Evolutionary conservation across 1,140 invertebrate genomes (phyloP), one percentile per base, ranked within the genome.

Genomic region (Meteorus sp.): DNA sequence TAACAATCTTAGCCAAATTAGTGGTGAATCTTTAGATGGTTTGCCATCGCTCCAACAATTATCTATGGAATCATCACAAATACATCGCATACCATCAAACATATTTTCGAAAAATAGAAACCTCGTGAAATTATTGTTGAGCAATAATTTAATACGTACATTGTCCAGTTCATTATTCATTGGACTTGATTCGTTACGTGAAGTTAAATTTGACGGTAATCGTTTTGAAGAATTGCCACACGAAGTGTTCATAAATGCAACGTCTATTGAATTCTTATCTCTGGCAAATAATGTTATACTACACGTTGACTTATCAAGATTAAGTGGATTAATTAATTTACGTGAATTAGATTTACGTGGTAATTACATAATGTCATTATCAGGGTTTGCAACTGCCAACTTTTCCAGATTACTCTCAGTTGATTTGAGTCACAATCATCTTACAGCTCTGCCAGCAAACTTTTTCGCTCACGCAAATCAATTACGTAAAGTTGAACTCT

Each of bases 81-180:
- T 94, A 71, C 51, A 71, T 67, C 78, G 80, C 25, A 76, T 93
- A 56, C 89, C 89, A 0, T 78, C 84, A 4, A 82, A 85, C 44
- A 83, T 89, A 11, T 92, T 95, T 65, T 81, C 84, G 3, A 88
- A 89, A 63, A 91, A 91, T 70, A 88, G 89, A 59, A 90, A 91
- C 68, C 76, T 93, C 1, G 78, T 85, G 0, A 83, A 85, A 60
- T 79, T 94, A 23, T 84, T 89, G 70, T 75, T 94, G n/a, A 85
- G 86, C 39, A 81, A 84, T 58, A 94, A 94, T 73, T 80, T 81
- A 17, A 69, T 93, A 1, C 79, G 74, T 51, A 79, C 83, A 57
- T 73, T 92, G 51, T 84, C 87, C 29, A 81, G 86, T 54, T 83
- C 84, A n/a, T 79, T 89, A 2, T 91, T 92, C 68, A 77, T 83